Evolutionary conservation across 2,797 vertebrate species (phyloP).

Genomic region (Salarias fasciatus): DNA sequence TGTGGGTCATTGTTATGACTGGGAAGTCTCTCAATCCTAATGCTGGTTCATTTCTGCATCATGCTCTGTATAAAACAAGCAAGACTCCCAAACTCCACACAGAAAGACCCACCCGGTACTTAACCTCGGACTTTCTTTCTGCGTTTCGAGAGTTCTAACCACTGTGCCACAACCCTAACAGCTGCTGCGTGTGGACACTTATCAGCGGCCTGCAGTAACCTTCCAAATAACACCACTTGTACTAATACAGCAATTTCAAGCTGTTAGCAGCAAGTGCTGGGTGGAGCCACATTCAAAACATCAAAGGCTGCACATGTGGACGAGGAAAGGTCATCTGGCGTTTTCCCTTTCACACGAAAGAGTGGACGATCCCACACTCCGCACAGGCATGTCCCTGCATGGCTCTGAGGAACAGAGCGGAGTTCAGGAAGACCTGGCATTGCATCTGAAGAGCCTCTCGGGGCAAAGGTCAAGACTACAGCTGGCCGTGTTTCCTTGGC

Average conservation of each 20-base stretch:
- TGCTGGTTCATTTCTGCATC: too few species aligned
- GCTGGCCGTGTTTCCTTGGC: conserved; percentile 52
- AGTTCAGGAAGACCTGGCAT: conserved; percentile 61
- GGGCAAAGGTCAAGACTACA: conserved; percentile 58
- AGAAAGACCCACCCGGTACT: too few species aligned
- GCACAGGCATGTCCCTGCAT: conserved; percentile 36
- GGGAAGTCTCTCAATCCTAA: background rate
- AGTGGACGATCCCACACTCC: conserved; percentile 25
- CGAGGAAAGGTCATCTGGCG: conserved; percentile 40
- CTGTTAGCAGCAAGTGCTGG: conserved; percentile 64
- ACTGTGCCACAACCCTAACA: too few species aligned
- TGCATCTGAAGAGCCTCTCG: conserved; percentile 57
- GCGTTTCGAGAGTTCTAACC: too few species aligned
- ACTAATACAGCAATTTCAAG: conserved; percentile 53
- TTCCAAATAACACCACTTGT: conserved; percentile 45
- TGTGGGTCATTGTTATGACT: conserved; percentile 10
- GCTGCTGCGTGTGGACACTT: conserved; percentile 43
- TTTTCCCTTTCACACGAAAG: conserved; percentile 46
- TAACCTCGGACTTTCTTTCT: too few species aligned
- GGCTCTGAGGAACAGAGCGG: conserved; percentile 37
- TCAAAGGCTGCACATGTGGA: conserved; percentile 67
- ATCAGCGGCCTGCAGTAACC: conserved; percentile 35
- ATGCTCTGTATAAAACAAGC: too few species aligned
- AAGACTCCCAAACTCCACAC: too few species aligned
- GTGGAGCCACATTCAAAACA: conserved; percentile 54